phyloP scores from a whole-genome alignment of 1,140 invertebrate species.

The Brachystomella parvula region DNA sequence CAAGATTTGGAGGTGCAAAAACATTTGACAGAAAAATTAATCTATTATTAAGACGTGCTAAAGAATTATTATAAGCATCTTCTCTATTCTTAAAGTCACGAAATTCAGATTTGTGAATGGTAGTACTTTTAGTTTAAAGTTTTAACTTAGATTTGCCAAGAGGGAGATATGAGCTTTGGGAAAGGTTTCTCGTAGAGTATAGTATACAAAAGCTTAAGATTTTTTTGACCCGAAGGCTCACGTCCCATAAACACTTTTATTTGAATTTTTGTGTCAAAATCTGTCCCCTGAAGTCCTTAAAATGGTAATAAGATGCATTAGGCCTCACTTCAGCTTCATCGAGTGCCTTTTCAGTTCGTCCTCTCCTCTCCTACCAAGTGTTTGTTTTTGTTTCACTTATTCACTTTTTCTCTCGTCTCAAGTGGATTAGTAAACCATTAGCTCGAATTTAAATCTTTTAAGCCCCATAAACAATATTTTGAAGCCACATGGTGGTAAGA shows the following conservation, averaged over 20 bases:
- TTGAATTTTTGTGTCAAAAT: background rate
- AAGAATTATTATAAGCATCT: conserved; percentile 11
- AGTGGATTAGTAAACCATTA: conserved; percentile 10
- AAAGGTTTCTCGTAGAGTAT: too few species aligned
- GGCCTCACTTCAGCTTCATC: background rate
- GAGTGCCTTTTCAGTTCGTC: background rate
- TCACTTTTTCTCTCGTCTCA: too few species aligned
- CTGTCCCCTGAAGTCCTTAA: background rate
- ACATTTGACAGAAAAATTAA: background rate
- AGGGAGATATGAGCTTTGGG: too few species aligned
- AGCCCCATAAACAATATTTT: background rate
- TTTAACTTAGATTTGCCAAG: too few species aligned
- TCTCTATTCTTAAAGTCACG: background rate
- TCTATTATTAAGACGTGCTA: background rate
- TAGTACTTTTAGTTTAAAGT: too few species aligned
- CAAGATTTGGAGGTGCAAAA: conserved; percentile 1
- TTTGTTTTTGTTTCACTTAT: conserved; percentile 12
- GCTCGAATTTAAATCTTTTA: conserved; percentile 3
- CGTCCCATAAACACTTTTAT: too few species aligned
- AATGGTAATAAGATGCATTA: conserved; percentile 8
- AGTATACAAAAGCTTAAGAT: too few species aligned
- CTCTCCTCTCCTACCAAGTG: background rate
- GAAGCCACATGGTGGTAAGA: background rate
- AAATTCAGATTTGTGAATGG: too few species aligned
- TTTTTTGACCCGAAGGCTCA: too few species aligned